A percentile compares a stretch with the other conserved stretches of the same genome.
phyloP scores from a whole-genome alignment of 2,888 invertebrate genomes.

The Caenorhabditis zanzibari region DNA sequence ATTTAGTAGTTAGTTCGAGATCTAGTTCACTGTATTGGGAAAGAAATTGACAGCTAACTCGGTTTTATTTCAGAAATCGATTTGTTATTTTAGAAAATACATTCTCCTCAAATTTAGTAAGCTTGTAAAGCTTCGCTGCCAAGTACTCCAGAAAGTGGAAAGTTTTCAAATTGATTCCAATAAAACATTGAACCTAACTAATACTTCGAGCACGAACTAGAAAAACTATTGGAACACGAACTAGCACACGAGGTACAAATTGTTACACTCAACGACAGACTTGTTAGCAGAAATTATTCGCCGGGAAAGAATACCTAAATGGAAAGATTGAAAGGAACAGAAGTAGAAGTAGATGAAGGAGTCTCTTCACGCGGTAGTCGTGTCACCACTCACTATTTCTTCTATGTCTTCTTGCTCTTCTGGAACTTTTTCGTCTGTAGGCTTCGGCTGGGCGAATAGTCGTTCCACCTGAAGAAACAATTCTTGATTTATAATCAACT shows the following conservation, averaged over 20 bases:
- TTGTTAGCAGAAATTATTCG: not conserved
- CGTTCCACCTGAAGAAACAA: constrained; percentile 57
- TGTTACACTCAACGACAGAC: constrained; percentile 12
- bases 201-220: too few relatives aligned
- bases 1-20: too few relatives aligned
- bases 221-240: not conserved
- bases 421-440: constrained; percentile 49
- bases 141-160: too few relatives aligned
- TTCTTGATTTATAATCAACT: not conserved
- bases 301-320: constrained; percentile 40
- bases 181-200: too few relatives aligned
- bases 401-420: constrained; percentile 59
- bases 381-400: constrained; percentile 65
- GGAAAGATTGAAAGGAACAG: constrained; percentile 39
- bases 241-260: not conserved
- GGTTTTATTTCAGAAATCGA: too few relatives aligned
- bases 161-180: too few relatives aligned
- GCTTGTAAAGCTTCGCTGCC: too few relatives aligned
- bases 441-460: constrained; percentile 57
- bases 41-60: too few relatives aligned
- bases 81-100: too few relatives aligned
- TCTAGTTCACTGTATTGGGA: too few relatives aligned
- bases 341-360: constrained; percentile 53
- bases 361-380: constrained; percentile 33
- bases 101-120: too few relatives aligned